Evolutionary conservation across 2,797 vertebrate genomes (phyloP).

Genomic region (Xenopus petersii): DNA sequence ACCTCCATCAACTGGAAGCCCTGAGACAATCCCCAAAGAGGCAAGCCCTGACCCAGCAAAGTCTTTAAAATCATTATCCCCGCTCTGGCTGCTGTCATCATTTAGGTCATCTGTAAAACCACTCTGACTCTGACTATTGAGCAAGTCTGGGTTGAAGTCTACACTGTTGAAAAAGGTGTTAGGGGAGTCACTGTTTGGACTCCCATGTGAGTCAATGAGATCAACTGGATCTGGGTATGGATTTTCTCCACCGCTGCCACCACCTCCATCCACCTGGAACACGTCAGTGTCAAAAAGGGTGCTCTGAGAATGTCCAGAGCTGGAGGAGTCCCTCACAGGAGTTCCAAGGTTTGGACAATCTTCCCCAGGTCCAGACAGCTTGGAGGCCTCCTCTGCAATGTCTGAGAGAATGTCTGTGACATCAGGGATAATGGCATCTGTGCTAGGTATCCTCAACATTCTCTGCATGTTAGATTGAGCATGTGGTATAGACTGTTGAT

Average conservation of each 20-base stretch:
- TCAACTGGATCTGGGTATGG: constrained; percentile 92
- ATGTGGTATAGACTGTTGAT: constrained; percentile 79
- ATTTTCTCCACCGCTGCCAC: constrained; percentile 89
- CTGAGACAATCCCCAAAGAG: constrained; percentile 70
- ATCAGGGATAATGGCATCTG: constrained; percentile 92
- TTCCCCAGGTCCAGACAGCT: constrained; percentile 70
- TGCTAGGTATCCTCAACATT: constrained; percentile 91
- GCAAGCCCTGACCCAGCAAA: constrained; percentile 72
- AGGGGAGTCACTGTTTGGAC: constrained; percentile 90
- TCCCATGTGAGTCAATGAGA: constrained; percentile 86
- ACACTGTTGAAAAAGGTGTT: constrained; percentile 90
- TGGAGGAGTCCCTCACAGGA: constrained; percentile 93
- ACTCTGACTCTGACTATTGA: constrained; percentile 79
- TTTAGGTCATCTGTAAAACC: constrained; percentile 88
- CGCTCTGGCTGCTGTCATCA: constrained; percentile 92
- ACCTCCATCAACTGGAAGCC: constrained; percentile 75
- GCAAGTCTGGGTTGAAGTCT: constrained; percentile 92
- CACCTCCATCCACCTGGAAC: constrained; percentile 86
- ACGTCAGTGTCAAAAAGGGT: constrained; percentile 93
- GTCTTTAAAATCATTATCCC: constrained; percentile 89
- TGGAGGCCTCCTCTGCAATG: constrained; percentile 91
- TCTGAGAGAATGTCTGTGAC: constrained; percentile 96
- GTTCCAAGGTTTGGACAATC: constrained; percentile 80
- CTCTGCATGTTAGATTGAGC: constrained; percentile 76
- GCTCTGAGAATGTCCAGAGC: constrained; percentile 91